A percentile compares a stretch with the other conserved stretches of the same genome.
Evolutionary conservation across 1,140 invertebrate genomes (phyloP).

Genomic region (Bombus polaris): DNA sequence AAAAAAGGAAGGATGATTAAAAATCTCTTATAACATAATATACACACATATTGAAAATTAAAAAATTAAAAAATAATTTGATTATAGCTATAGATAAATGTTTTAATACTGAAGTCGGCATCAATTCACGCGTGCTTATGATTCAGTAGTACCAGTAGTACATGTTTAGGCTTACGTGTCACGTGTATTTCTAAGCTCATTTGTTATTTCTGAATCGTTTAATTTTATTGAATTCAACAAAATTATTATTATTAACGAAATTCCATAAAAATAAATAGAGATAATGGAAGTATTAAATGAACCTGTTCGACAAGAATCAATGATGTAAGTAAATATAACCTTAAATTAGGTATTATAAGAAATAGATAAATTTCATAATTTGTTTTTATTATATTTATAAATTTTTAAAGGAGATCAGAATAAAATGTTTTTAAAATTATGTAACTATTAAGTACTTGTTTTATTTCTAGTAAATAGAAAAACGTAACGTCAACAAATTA

Average conservation of each 20-base stretch:
- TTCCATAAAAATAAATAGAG: background rate
- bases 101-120: background rate
- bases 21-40: background rate
- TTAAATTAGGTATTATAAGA: background rate
- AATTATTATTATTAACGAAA: background rate
- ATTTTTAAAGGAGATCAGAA: background rate
- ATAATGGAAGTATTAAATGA: constrained; percentile 24
- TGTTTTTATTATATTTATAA: background rate
- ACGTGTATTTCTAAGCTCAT: background rate
- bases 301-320: constrained; percentile 7
- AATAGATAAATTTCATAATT: background rate
- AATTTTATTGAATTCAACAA: background rate
- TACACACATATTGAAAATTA: background rate
- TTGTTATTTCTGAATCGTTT: background rate
- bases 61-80: background rate
- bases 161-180: background rate
- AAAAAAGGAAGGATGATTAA: background rate
- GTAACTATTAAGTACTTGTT: background rate
- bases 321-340: constrained; percentile 37
- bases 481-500: background rate
- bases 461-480: background rate
- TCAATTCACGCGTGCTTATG: background rate
- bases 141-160: background rate
- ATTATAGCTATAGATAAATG: background rate
- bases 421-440: background rate